phyloP scores from a whole-genome alignment of 2,113 vertebrate species.

The Nerophis ophidion region DNA sequence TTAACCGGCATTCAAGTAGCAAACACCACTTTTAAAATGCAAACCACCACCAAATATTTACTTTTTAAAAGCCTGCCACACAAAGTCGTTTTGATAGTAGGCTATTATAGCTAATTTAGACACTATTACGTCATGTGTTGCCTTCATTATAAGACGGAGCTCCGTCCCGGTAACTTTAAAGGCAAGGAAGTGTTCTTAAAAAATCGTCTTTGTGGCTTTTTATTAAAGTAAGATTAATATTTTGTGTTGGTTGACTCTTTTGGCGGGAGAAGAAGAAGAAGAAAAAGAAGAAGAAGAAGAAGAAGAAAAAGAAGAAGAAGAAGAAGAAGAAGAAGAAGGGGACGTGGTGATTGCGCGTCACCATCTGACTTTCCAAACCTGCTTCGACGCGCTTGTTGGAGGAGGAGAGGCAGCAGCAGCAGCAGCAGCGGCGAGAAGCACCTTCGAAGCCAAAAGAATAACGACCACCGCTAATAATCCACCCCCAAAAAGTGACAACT shows the following conservation, averaged over 20 bases:
- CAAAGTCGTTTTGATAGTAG: too few species aligned
- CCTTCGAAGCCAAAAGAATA: not conserved
- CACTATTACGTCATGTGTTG: too few species aligned
- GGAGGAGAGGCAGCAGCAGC: too few species aligned
- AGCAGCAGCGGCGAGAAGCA: not conserved
- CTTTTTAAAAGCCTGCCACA: too few species aligned
- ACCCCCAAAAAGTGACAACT: conserved; percentile 18
- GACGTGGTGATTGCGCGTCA: conserved; percentile 37
- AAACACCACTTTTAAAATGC: too few species aligned
- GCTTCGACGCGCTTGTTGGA: conserved; percentile 36
- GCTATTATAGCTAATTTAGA: too few species aligned
- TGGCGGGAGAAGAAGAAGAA: not conserved
- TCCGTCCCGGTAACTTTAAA: conserved; percentile 47
- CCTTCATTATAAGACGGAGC: conserved; percentile 29
- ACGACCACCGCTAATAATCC: not conserved
- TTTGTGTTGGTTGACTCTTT: conserved; percentile 4
- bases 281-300: conserved; percentile 2
- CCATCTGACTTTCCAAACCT: conserved; percentile 45
- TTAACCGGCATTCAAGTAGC: not conserved
- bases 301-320: not conserved
- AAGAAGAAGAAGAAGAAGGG: conserved; percentile 17
- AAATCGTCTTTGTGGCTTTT: conserved; percentile 23
- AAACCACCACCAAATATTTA: too few species aligned
- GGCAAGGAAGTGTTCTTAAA: conserved; percentile 28
- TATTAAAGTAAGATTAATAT: conserved; percentile 51